Percentiles rank a stretch among this genome's conserved stretches.
These are phyloP conservation scores for Leptoclinus maculatus DNA, from an alignment of 2,797 vertebrate genomes.

Conservation along the genomic window DNA sequence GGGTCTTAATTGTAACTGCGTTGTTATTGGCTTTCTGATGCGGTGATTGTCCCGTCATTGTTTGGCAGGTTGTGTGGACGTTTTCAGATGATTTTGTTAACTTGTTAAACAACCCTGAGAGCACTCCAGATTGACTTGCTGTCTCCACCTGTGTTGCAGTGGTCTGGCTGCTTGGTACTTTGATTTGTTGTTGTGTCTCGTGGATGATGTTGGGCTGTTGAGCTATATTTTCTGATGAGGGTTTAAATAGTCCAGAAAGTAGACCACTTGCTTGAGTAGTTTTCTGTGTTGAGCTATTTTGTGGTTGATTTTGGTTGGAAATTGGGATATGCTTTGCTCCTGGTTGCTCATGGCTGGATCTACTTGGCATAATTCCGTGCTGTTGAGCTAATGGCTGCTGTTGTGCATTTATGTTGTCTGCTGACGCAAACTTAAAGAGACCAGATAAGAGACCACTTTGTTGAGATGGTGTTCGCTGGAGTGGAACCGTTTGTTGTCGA, in stretches of 20 bases:
- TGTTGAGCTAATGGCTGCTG: slow-evolving; percentile 54
- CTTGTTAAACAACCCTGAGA: slow-evolving; percentile 81
- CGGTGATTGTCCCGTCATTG: slow-evolving; percentile 43
- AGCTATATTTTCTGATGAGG: slow-evolving; percentile 72
- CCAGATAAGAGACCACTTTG: slow-evolving; percentile 77
- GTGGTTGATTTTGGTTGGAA: slow-evolving; percentile 48
- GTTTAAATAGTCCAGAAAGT: slow-evolving; percentile 82
- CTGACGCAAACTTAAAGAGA: slow-evolving; percentile 86
- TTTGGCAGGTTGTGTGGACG: slow-evolving; percentile 48
- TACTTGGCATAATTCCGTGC: slow-evolving; percentile 50
- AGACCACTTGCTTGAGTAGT: slow-evolving; percentile 68
- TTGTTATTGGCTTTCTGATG: slow-evolving; percentile 41
- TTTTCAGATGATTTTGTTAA: slow-evolving; percentile 75
- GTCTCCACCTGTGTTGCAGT: slow-evolving; percentile 47
- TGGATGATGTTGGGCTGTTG: slow-evolving; percentile 44
- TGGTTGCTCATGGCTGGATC: slow-evolving; percentile 60
- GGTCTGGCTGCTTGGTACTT: slow-evolving; percentile 47
- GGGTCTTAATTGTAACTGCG: slow-evolving; percentile 31
- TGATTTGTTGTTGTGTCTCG: slow-evolving; percentile 49
- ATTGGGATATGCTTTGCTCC: slow-evolving; percentile 23
- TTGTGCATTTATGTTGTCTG: slow-evolving; percentile 76
- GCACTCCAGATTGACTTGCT: slow-evolving; percentile 64
- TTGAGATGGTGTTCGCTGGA: slow-evolving; percentile 65
- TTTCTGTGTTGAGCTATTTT: slow-evolving; percentile 59
- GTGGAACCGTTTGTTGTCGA: slow-evolving; percentile 74